A percentile compares a stretch with the other conserved stretches of the same genome.
Conservation (phyloP, 30 jellyfish, hydroid and myxozoan genomes). For the Cassiopea xamachana region DNA sequence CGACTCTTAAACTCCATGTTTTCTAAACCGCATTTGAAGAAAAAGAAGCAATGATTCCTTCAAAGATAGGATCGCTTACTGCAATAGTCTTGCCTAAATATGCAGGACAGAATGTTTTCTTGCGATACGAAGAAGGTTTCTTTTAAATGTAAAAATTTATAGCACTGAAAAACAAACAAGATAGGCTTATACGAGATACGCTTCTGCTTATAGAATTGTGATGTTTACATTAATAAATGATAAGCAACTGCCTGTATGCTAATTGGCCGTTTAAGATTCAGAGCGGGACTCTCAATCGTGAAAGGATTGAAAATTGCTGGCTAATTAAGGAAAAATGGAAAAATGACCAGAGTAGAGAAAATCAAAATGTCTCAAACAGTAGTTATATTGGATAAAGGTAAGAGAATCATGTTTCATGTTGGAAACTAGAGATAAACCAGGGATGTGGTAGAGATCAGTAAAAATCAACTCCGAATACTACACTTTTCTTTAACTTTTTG, state of each 20-base stretch:
- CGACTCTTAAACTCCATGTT: conserved; percentile 34
- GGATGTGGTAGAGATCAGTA: not conserved
- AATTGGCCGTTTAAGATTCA: conserved; percentile 55
- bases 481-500: too few species aligned
- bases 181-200: not conserved
- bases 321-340: not conserved
- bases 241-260: conserved; percentile 54
- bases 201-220: conserved; percentile 7
- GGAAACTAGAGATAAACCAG: not conserved
- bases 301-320: conserved; percentile 21
- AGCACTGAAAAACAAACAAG: conserved; percentile 13
- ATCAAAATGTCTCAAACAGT: not conserved
- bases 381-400: not conserved
- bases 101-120: not conserved
- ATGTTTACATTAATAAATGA: conserved; percentile 46
- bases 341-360: not conserved
- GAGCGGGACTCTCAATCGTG: conserved; percentile 72
- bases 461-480: too few species aligned
- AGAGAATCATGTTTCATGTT: not conserved
- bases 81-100: too few species aligned
- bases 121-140: not conserved
- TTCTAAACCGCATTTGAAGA: conserved; percentile 51
- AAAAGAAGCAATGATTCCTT: conserved; percentile 30
- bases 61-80: not conserved
- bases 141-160: not conserved